Conservation (phyloP, 2,113 vertebrate species). For the Dipodomys ordii region DNA sequence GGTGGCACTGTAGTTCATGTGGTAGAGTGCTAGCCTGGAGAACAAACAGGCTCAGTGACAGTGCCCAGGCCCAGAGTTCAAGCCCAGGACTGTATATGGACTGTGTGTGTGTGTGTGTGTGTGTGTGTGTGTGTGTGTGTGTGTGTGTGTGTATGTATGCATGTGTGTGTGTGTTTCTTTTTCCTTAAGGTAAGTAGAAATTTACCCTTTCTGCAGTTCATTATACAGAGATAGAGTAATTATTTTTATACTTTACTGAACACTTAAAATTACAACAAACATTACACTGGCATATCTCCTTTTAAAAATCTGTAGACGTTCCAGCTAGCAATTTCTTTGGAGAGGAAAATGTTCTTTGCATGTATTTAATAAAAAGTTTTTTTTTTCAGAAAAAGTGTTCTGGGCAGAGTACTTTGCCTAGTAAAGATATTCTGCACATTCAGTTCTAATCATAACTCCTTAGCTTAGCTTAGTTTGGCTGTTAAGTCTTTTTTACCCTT, state of each 20-base stretch:
- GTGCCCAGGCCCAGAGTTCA: too few relatives aligned
- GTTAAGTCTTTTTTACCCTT: neutral
- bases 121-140: too few relatives aligned
- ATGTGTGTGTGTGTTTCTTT: neutral
- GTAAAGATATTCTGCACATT: neutral
- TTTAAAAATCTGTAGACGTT: neutral
- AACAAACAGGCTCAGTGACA: too few relatives aligned
- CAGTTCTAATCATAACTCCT: neutral
- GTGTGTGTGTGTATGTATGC: too few relatives aligned
- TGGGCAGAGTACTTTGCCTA: neutral
- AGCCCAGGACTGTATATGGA: too few relatives aligned
- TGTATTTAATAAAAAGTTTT: conserved; percentile 45
- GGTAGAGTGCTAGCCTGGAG: too few relatives aligned
- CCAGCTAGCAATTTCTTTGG: conserved; percentile 1
- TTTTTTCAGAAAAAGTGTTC: neutral
- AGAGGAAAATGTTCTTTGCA: neutral
- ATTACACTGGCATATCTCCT: conserved; percentile 1
- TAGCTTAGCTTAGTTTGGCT: neutral
- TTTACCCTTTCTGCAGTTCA: neutral
- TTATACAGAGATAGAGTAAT: neutral
- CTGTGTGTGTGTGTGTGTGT: too few relatives aligned
- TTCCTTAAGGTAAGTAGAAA: conserved; percentile 29
- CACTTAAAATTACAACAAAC: conserved; percentile 43
- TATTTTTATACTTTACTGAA: neutral
- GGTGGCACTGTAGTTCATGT: too few relatives aligned